Evolutionary conservation across 1,140 invertebrate genomes (phyloP).

Genomic region (Philaenus spumarius): DNA sequence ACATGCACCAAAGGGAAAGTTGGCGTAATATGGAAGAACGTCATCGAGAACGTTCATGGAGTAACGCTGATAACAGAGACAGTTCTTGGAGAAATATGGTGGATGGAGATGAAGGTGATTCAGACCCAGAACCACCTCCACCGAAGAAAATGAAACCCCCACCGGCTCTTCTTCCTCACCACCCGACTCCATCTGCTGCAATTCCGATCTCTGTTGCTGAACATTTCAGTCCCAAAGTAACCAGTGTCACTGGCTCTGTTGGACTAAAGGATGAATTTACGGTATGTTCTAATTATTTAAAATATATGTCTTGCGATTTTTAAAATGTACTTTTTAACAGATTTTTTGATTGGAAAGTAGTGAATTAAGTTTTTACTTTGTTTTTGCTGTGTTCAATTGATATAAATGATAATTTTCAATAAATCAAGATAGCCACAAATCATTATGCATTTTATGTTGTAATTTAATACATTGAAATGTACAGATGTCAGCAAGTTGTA

Average conservation of each 20-base stretch:
- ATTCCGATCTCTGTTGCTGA: conserved; percentile 29
- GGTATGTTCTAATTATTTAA: no score
- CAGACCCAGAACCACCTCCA: conserved; percentile 37
- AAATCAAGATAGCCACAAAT: no score
- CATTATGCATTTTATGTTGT: no score
- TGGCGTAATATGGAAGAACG: conserved; percentile 27
- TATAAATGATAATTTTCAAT: no score
- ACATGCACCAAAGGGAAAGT: conserved; percentile 7
- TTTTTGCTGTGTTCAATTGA: no score
- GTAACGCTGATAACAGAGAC: background rate
- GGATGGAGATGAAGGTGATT: conserved; percentile 34
- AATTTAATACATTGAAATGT: no score
- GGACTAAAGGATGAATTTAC: conserved; percentile 36
- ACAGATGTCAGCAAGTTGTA: no score
- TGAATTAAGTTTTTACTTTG: no score
- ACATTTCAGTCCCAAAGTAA: conserved; percentile 47
- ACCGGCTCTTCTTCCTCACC: conserved; percentile 39
- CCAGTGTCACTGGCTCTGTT: conserved; percentile 45
- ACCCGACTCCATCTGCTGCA: conserved; percentile 35
- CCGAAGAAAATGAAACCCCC: conserved; percentile 34
- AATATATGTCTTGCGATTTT: no score
- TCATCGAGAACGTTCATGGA: background rate
- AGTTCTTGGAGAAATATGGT: conserved; percentile 1
- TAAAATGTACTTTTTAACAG: no score
- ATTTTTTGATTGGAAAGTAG: no score